Base-by-base conservation (phyloP, 1,140 invertebrate genomes). In the Cydia fagiglandana region DNA sequence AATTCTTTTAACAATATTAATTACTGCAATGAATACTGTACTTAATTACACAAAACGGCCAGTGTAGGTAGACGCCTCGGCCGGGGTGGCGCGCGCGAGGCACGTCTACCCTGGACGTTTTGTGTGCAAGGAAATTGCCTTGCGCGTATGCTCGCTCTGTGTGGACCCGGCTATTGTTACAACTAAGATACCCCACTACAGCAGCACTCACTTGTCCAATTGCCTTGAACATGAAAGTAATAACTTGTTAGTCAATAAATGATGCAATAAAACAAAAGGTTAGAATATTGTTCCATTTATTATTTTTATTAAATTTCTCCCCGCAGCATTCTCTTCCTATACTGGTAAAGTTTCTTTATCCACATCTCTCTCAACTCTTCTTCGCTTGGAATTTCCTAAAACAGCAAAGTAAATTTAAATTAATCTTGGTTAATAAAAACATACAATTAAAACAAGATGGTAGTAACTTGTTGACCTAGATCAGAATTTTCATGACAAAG, bases 301-400 rank as follows among this genome's bases (percentile, higher is more conserved):
- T 10, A 77, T 17, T 66, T 66, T 41, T 75, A 79, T 82, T 87
- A 88, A 73, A 91, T 81, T 81, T 93, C 92, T 53, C 87, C 93
- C 79, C 79, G 87, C 0, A 93, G 79, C 81, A 92, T 91, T 84
- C 91, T 93, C 80, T 93, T 93, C 81, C 93, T 88, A 76, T 89
- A 93, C 74, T 87, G 86, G 78, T 90, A 93, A 28, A 93, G 81
- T 81, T 93, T 93, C 77, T 91, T 92, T 74, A 93, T 88, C 93
- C 93, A 93, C 86, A 93, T 92, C 77, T 93, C 92, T 80, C 86
- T 91, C 15, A 90, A 74, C 81, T 91, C 88, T 77, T 90, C 91
- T 82, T 91, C 90, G 85, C 84, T 85, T 61, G 89, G 90, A 76
- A 93, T 86, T 83, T 92, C 86, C 93, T 93, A 34, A 34, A 34